These are phyloP conservation scores for Drosophila paranaensis DNA, from an alignment of 2,888 invertebrate genomes.

Conservation along the genomic window DNA sequence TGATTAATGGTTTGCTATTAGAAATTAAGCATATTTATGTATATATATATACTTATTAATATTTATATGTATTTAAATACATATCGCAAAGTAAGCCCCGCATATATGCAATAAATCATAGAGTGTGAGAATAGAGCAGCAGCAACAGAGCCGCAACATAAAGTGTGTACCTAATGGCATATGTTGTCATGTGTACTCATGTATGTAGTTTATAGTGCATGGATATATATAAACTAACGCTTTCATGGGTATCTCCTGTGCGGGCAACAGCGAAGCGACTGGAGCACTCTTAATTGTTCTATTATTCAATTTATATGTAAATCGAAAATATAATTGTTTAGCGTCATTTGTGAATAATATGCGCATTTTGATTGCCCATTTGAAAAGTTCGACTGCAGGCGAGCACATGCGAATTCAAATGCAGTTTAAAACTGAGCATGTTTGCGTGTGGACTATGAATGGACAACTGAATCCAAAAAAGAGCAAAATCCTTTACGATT, in stretches of 20 bases:
- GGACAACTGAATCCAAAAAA: background rate
- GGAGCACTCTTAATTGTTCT: constrained; percentile 6
- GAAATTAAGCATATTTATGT: too few relatives aligned
- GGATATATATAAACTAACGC: background rate
- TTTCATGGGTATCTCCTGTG: background rate
- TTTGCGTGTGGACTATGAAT: background rate
- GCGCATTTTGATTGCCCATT: constrained; percentile 54
- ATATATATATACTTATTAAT: too few relatives aligned
- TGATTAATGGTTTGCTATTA: too few relatives aligned
- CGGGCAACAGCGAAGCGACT: too few relatives aligned
- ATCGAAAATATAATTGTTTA: constrained; percentile 49
- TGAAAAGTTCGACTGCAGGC: constrained; percentile 3
- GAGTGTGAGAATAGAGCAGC: background rate
- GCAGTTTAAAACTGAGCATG: constrained; percentile 20
- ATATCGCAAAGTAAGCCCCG: background rate
- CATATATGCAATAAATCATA: background rate
- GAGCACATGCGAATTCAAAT: constrained; percentile 13
- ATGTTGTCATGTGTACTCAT: background rate
- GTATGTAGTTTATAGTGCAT: background rate
- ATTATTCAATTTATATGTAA: constrained; percentile 53
- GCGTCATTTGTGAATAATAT: constrained; percentile 42
- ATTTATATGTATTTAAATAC: background rate
- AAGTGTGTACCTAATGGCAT: background rate
- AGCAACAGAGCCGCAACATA: background rate
- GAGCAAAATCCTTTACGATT: background rate